Conservation (phyloP, 2,113 vertebrate species). For the Triplophysa dalaica region DNA sequence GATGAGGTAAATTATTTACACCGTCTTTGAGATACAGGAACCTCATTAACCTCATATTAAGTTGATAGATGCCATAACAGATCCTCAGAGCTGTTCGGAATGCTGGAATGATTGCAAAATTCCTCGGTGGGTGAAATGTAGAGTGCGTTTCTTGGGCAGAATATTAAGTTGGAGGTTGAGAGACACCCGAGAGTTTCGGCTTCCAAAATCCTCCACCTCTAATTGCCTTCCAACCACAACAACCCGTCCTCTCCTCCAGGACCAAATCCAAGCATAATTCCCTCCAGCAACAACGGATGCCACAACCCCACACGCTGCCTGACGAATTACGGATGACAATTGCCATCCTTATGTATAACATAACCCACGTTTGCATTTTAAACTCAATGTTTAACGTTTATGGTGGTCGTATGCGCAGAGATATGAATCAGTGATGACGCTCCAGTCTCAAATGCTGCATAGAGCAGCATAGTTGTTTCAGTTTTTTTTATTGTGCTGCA, state of each 20-base stretch:
- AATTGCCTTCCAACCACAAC: not conserved
- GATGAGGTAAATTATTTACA: slow-evolving; percentile 41
- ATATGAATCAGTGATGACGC: not conserved
- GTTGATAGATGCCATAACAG: slow-evolving; percentile 48
- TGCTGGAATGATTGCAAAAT: slow-evolving; percentile 29
- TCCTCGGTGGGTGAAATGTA: slow-evolving; percentile 25
- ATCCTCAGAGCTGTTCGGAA: slow-evolving; percentile 40
- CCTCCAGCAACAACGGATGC: not conserved
- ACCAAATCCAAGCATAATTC: not conserved
- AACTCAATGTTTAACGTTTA: not conserved
- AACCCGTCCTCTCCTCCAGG: not conserved
- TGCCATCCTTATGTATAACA: slow-evolving; percentile 24
- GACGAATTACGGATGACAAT: not conserved
- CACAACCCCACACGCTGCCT: not conserved
- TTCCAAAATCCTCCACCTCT: slow-evolving; percentile 15
- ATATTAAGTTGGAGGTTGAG: slow-evolving; percentile 29
- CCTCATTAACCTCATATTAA: slow-evolving; percentile 48
- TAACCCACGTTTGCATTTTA: slow-evolving; percentile 3
- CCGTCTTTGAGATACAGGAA: slow-evolving; percentile 48
- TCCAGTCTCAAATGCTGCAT: not conserved
- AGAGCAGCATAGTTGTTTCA: not conserved
- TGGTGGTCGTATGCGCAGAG: not conserved
- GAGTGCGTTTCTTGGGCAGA: slow-evolving; percentile 2
- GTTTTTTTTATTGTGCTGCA: slow-evolving; percentile 17
- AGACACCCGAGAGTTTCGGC: slow-evolving; percentile 16